phyloP scores from a whole-genome alignment of 2,113 vertebrate genomes.

The Psittacara wagleri region DNA sequence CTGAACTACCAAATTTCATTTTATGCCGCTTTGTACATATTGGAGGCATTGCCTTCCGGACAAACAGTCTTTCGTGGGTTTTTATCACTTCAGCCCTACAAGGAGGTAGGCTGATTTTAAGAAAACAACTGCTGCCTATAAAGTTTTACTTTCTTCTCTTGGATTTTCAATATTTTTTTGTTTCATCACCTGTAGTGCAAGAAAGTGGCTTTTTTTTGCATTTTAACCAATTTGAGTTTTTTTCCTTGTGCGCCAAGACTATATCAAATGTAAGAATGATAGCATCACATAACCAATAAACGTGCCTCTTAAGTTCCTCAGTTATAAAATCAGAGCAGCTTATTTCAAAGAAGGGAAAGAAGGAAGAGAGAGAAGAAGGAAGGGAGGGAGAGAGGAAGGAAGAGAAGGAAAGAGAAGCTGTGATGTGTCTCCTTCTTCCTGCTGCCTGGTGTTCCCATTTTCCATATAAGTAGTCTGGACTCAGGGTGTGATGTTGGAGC shows the following conservation, averaged over 20 bases:
- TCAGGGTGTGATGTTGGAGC: fast-evolving
- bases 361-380: neutral
- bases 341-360: neutral
- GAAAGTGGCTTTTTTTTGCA: neutral
- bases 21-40: neutral
- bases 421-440: neutral
- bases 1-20: neutral
- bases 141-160: neutral
- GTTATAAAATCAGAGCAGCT: neutral
- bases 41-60: neutral
- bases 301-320: neutral
- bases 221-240: neutral
- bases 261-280: neutral
- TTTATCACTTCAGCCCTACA: neutral
- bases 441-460: neutral
- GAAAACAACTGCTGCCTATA: neutral
- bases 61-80: neutral
- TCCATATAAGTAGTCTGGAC: neutral
- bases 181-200: neutral
- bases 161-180: neutral
- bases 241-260: neutral
- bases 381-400: neutral
- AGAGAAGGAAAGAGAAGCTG: neutral
- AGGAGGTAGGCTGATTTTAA: neutral
- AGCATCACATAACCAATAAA: neutral